A percentile compares a stretch with the other conserved stretches of the same genome.
phyloP scores from a whole-genome alignment of 2,113 vertebrate genomes.

The Bolborhynchus lineola region DNA sequence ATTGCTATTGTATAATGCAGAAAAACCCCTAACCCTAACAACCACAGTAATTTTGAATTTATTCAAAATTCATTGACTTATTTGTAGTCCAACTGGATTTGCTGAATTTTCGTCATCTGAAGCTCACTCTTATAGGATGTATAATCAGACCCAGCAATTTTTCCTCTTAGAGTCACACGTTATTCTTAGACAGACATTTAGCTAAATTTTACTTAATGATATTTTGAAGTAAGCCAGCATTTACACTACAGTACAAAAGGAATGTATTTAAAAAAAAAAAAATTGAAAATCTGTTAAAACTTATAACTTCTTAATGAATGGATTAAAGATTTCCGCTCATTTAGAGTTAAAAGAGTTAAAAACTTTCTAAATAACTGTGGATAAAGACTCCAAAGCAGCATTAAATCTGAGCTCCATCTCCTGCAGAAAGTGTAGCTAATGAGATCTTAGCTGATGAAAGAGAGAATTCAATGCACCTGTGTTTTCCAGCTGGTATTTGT shows the following conservation, averaged over 20 bases:
- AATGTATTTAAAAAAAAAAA: neutral
- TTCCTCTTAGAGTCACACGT: neutral
- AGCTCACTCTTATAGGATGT: neutral
- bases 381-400: neutral
- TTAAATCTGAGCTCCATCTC: neutral
- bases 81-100: neutral
- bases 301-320: neutral
- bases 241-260: neutral
- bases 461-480: accelerated
- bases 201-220: neutral
- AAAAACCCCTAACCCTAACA: neutral
- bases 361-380: neutral
- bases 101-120: neutral
- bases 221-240: neutral
- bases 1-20: neutral
- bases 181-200: neutral
- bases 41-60: neutral
- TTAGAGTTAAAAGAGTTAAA: neutral
- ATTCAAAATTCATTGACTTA: neutral
- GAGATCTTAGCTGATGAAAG: neutral
- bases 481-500: neutral
- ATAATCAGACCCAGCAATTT: neutral
- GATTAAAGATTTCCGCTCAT: neutral
- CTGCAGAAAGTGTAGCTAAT: neutral
- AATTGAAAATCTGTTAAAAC: neutral